Conservation (phyloP, 2,888 invertebrate genomes). For the Drosophila suboccidentalis region DNA sequence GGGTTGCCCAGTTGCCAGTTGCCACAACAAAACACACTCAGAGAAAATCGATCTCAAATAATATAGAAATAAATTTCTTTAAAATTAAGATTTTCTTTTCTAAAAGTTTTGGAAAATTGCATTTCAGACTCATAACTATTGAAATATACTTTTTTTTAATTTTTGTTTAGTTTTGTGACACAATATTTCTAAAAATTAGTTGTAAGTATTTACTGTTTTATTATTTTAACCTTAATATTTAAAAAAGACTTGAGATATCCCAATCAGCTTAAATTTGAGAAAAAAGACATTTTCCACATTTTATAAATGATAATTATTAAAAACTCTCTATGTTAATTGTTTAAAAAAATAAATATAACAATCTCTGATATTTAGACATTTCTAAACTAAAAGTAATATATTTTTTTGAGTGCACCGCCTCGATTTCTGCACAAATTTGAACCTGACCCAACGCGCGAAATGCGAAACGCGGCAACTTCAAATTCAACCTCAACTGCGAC, state of each 20-base stretch:
- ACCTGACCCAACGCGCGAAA: conserved; percentile 72
- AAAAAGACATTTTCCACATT: neutral
- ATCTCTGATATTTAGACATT: neutral
- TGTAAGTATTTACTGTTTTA: no score
- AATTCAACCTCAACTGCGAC: neutral
- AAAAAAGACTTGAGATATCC: neutral
- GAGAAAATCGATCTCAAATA: no score
- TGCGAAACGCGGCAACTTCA: conserved; percentile 62
- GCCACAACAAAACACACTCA: conserved; percentile 31
- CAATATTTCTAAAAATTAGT: no score
- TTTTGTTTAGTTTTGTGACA: no score
- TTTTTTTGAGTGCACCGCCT: conserved; percentile 28
- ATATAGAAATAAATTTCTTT: no score
- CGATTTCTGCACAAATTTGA: conserved; percentile 67
- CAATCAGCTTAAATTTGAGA: neutral
- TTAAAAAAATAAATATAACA: neutral
- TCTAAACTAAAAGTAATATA: neutral
- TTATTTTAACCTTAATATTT: neutral
- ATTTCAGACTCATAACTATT: no score
- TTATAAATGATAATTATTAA: neutral
- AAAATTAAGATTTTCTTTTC: no score
- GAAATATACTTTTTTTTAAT: no score
- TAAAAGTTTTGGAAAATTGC: no score
- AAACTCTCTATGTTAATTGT: neutral
- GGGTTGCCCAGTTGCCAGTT: conserved; percentile 40